Evolutionary conservation across 2,888 invertebrate species (phyloP).

Genomic region (Oscheius sp.): DNA sequence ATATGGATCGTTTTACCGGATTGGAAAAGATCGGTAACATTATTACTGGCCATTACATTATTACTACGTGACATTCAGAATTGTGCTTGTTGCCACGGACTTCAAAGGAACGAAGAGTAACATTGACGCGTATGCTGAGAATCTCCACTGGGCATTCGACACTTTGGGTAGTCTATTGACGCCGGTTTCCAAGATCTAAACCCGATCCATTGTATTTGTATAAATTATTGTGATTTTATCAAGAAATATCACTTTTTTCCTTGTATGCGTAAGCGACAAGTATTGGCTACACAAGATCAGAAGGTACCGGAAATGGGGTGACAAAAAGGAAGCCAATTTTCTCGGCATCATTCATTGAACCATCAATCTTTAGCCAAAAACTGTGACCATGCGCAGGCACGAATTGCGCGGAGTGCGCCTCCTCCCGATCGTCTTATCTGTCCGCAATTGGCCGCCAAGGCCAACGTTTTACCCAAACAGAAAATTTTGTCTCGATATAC

Average conservation of each 20-base stretch:
- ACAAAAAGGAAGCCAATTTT: background rate
- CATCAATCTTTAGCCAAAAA: conserved; percentile 26
- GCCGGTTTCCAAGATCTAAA: background rate
- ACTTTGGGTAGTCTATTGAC: conserved; percentile 13
- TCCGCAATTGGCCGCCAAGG: conserved; percentile 37
- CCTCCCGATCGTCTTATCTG: conserved; percentile 37
- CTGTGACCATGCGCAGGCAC: conserved; percentile 25
- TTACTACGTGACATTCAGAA: background rate
- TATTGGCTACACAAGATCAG: background rate
- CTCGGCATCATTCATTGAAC: background rate
- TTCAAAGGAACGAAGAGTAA: conserved; percentile 47
- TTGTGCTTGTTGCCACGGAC: conserved; percentile 53
- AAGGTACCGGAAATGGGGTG: background rate
- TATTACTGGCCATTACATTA: background rate
- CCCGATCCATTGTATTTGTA: background rate
- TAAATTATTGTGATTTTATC: background rate
- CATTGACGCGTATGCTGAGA: conserved; percentile 50
- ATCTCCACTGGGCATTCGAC: conserved; percentile 56
- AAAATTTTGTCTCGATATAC: conserved; percentile 20
- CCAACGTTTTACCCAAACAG: conserved; percentile 34
- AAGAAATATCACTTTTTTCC: background rate
- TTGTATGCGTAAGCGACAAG: background rate
- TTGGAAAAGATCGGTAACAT: conserved; percentile 73
- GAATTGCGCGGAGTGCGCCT: conserved; percentile 34
- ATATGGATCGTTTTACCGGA: conserved; percentile 80